A percentile compares a stretch with the other conserved stretches of the same genome.
phyloP scores from a whole-genome alignment of 2,113 vertebrate species.

The Colius striatus region DNA sequence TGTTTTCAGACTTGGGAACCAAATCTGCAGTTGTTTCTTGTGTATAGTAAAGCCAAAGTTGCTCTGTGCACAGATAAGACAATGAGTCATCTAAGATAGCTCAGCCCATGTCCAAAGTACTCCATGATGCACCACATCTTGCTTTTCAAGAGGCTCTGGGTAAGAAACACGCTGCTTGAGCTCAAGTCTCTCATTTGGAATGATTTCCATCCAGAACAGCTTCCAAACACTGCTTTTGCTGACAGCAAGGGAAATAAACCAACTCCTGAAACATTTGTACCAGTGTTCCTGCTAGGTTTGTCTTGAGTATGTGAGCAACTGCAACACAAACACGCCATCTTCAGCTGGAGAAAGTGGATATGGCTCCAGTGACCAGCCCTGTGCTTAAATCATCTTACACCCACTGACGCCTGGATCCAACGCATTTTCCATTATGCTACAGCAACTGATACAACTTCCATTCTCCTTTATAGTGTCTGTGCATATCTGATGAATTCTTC shows the following conservation, averaged over 20 bases:
- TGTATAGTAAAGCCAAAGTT: background rate
- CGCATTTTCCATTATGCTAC: background rate
- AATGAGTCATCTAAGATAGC: background rate
- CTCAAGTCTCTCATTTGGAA: background rate
- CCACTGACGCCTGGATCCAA: background rate
- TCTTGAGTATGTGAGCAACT: accelerated
- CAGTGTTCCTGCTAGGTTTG: background rate
- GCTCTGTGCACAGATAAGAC: background rate
- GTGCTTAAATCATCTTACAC: conserved; percentile 9
- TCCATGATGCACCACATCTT: accelerated
- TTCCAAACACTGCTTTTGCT: background rate
- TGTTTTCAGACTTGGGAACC: background rate
- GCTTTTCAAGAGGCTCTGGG: background rate
- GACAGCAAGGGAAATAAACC: background rate
- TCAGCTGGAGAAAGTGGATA: conserved; percentile 2
- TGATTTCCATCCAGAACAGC: background rate
- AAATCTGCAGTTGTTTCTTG: background rate
- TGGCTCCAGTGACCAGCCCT: background rate
- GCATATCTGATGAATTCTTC: conserved; percentile 48
- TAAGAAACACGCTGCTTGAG: accelerated
- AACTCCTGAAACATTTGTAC: background rate
- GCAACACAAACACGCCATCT: background rate
- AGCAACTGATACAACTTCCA: conserved; percentile 46
- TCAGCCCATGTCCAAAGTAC: background rate
- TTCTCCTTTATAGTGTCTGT: conserved; percentile 14